Evolutionary conservation across 2,113 vertebrate species (phyloP).

Genomic region (Zosterops hypoxanthus): DNA sequence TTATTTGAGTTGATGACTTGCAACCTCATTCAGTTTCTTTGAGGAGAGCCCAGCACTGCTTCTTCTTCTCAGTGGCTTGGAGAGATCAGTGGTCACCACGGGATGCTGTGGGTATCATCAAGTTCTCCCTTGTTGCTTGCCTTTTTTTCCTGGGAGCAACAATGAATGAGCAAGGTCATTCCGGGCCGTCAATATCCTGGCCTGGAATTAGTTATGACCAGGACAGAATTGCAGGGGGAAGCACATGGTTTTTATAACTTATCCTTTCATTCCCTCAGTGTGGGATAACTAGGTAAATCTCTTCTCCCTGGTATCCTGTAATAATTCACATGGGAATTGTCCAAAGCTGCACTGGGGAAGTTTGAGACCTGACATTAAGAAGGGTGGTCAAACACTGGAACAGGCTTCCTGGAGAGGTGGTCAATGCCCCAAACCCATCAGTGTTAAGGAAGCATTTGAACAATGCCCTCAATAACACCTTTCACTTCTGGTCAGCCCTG

Average conservation of each 20-base stretch:
- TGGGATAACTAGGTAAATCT: not conserved
- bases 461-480: not conserved
- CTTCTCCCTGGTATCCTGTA: not conserved
- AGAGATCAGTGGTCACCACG: not conserved
- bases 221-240: not conserved
- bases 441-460: not conserved
- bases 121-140: not conserved
- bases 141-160: not conserved
- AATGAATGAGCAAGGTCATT: not conserved
- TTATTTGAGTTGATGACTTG: constrained; percentile 44
- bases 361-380: not conserved
- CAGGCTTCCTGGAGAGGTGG: not conserved
- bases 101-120: not conserved
- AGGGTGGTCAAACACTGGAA: not conserved
- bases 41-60: not conserved
- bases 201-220: not conserved
- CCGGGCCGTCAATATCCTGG: accelerated
- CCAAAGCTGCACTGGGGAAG: not conserved
- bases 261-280: not conserved
- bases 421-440: not conserved
- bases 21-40: constrained; percentile 12
- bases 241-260: not conserved
- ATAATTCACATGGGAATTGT: accelerated
- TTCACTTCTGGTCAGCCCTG: not conserved
- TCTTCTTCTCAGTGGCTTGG: not conserved